Base-by-base conservation (phyloP, 2,113 vertebrate species). In the Cyprinodon brontotheroides region DNA sequence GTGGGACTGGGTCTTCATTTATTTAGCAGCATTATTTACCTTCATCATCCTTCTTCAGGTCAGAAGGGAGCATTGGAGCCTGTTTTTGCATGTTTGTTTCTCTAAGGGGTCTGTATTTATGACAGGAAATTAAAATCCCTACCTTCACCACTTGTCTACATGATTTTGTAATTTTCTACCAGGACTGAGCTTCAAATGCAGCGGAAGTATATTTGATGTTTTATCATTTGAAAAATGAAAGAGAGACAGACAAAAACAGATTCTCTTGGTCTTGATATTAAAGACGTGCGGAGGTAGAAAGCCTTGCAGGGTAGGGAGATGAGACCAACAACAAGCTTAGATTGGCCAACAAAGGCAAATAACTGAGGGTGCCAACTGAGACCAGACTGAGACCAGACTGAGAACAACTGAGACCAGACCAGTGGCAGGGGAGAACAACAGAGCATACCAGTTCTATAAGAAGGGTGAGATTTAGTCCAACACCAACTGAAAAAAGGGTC, bases 111-210 rank as follows among this genome's bases (percentile, higher is more conserved):
- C 22, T 62, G 61, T 17, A 4, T 3, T 57, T 11, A 38, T 70
- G 70, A 57, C 67, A 72, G 78, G 74, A 87, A 73, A 86, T 82
- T 57, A 86, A 79, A 82, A 43, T 22, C 70, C 57, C 57, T 37
- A 20, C 20, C 43, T 7, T 39, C 5, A 4, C 7, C 57, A 77
- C 61, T 64, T 68, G 75, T 69, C 29, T 71, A 80, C 36, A 17
- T 73, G 9, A 68, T 76, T 60, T 79, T 3, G 3, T 39, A 29
- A 20, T 63, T 61, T 1, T 2, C 53, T 60, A 14, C n/a, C 38
- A 65, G 5, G 20, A 57, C 14, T 57, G 50, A 9, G 17, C 37
- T 57, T 61, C 20, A 50, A 11, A 64, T 39, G 3, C 15, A 60
- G 36, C 29, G 14, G 12, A 61, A 36, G 40, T 60, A 39, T 15